These are phyloP conservation scores for Ernsta delagoae DNA, from an alignment of 2,888 invertebrate species.

Conservation along the genomic window DNA sequence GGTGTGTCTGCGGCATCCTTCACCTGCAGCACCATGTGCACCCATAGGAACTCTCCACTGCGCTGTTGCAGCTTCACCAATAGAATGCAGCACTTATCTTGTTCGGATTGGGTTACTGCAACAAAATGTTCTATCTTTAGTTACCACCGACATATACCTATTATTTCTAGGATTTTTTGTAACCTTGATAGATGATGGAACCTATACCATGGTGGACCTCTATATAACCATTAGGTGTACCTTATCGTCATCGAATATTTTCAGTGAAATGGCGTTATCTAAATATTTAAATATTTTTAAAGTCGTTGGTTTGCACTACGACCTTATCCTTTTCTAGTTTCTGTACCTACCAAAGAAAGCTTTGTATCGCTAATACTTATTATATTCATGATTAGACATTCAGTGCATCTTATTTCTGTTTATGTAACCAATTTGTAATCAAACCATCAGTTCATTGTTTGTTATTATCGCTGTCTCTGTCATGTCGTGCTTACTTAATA, in stretches of 20 bases:
- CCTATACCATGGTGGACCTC: no score
- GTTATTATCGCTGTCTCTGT: conserved; percentile 29
- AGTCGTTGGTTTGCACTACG: no score
- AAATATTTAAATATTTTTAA: no score
- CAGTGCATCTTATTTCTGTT: neutral
- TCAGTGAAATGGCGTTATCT: no score
- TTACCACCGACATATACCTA: neutral
- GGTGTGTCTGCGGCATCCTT: conserved; percentile 94
- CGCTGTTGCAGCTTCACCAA: conserved; percentile 95
- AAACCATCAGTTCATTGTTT: conserved; percentile 21
- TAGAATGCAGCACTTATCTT: conserved; percentile 98
- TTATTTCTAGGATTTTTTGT: no score
- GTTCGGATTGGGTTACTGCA: conserved; percentile 98
- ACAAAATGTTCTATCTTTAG: conserved; percentile 2
- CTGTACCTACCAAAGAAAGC: no score
- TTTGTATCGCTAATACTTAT: no score
- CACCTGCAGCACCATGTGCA: conserved; percentile 97
- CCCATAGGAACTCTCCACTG: conserved; percentile 96
- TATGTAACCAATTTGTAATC: conserved; percentile 23
- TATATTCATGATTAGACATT: neutral
- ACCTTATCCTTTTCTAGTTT: no score
- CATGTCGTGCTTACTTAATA: conserved; percentile 27
- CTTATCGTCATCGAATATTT: no score
- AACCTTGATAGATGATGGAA: no score
- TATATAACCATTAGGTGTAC: no score